Evolutionary conservation across 2,113 vertebrate species (phyloP), one percentile per base, ranked within the genome.

Genomic region (Sterrhoptilus dennistouni): DNA sequence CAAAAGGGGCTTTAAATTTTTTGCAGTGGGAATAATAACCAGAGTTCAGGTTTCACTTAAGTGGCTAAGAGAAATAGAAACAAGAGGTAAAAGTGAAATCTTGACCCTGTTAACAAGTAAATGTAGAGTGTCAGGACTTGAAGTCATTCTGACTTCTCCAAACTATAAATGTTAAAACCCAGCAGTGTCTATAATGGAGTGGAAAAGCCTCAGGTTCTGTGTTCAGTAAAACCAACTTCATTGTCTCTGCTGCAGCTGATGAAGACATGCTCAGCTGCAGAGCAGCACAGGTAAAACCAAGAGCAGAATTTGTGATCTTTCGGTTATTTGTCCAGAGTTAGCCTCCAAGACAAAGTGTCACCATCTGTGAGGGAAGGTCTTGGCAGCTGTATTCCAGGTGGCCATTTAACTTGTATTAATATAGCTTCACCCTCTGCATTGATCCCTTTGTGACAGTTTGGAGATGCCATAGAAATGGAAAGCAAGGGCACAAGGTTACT

Each of bases 401-500:
- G 76, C 63, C 81, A 8, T 85, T 94, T 82, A 50, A 42, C 78
- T 87, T 35, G 63, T 80, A 36, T 80, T 80, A 52, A 54, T 94
- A 54, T 19, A 70, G 44, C 63, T 69, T 89, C 84, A 50, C 70
- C 53, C 63, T 91, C 81, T 76, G 57, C 25, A 60, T 9, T 50
- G 75, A 69, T 36, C 76, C 64, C 56, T 66, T 86, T 89, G 83
- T 94, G 75, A 29, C 68, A 14, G 40, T 86, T 95, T 81, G 71
- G 85, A 92, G 87, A 83, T 70, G 68, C 82, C 79, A 88, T 66
- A 88, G 85, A 92, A 90, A 92, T 89, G 88, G 95, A 95, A 97
- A 96, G 64, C 71, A 57, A 94, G 96, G 90, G 66, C 90, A 96
- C 29, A 33, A 86, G 95, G 95, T 95, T 90, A 93, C 56, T 59